Base-by-base conservation (phyloP, 2,797 vertebrate genomes). In the Chromis chromis region DNA sequence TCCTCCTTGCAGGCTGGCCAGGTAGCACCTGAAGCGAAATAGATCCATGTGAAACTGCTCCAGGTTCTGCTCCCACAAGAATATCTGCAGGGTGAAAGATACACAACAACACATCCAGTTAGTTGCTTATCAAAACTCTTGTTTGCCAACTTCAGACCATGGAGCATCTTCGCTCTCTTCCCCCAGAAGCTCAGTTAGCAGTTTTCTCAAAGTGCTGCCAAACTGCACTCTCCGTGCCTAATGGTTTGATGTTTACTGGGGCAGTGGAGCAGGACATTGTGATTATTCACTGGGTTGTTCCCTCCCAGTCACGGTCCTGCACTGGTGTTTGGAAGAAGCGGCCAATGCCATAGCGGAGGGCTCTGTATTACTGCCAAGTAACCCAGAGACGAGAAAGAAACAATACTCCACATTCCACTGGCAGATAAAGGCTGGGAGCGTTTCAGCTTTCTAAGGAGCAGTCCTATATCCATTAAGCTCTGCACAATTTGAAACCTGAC, bases 1-100 rank as follows among this genome's bases (percentile, higher is more conserved):
- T 72, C 98, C 98, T 13, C 98, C 98, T 91, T 98, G 98, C 80
- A 99, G 95, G 82, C 98, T 99, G 57, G 98, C 95, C 90, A 98
- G 93, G 87, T 99, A 99, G 73, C 98, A 99, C 78, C 97, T 96
- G 88, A 96, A 98, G 19, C 98, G 95, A 89, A 99, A 99, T 36
- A 98, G 92, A 84, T 98, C 98, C 97, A 99, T 97, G 87, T 99
- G 98, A 93, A 99, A 98, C 93, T 98, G 97, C 87, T 99, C 98
- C 17, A 99, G 95, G 84, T 98, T 99, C 93, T 98, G 97, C 91
- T 99, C 98, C 98, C 98, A 99, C 64, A 99, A 94, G 55, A 97
- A 95, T 78, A 95, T 95, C 95, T 95, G 80, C 60, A 74, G 61
- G 64, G 70, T 13, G 27, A 85, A 33, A 69, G 28, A 27, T 57